A percentile compares a stretch with the other conserved stretches of the same genome.
Evolutionary conservation across 1,140 invertebrate species (phyloP).

Genomic region (Leptinotarsa lineolata): DNA sequence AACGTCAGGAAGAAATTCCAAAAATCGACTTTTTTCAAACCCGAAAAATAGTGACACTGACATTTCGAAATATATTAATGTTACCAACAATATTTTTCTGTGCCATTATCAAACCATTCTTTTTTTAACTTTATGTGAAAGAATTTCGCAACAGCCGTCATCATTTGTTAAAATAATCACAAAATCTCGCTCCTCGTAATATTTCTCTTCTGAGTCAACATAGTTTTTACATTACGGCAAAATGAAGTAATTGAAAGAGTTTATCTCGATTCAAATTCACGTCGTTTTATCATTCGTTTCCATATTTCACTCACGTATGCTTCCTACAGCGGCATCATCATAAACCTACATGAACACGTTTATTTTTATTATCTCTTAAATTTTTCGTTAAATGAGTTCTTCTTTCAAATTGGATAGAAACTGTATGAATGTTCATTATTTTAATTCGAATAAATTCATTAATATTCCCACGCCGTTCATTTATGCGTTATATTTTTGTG

Average conservation of each 20-base stretch:
- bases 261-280: not conserved
- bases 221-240: not conserved
- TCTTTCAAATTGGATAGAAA: not conserved
- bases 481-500: too few relatives aligned
- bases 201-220: not conserved
- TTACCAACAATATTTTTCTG: too few relatives aligned
- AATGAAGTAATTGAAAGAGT: slow-evolving; percentile 1
- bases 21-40: too few relatives aligned
- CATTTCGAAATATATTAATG: too few relatives aligned
- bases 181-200: not conserved
- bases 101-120: too few relatives aligned
- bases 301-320: slow-evolving; percentile 8
- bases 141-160: not conserved
- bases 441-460: not conserved
- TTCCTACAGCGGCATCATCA: slow-evolving; percentile 1
- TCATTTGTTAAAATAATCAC: not conserved
- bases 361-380: not conserved
- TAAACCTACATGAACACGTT: not conserved
- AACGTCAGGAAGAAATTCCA: too few relatives aligned
- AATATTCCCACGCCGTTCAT: too few relatives aligned
- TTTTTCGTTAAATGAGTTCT: not conserved
- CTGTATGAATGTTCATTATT: not conserved
- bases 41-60: too few relatives aligned
- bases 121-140: too few relatives aligned
- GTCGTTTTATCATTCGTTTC: not conserved